phyloP scores from a whole-genome alignment of 2,113 vertebrate genomes.

The Cricetomys ansorgei region DNA sequence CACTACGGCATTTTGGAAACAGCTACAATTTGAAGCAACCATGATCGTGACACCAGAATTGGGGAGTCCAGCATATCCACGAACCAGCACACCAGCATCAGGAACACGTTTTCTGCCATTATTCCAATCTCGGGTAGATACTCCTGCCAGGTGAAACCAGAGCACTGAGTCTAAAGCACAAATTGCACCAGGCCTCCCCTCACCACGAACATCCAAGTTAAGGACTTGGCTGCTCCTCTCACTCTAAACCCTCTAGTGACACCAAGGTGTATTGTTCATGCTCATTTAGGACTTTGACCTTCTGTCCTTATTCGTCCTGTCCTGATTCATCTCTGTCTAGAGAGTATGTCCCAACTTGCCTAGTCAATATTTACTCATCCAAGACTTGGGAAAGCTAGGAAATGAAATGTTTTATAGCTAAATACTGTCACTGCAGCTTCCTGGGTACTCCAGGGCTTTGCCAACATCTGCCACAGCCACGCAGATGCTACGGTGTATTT shows the following conservation, averaged over 20 bases:
- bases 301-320: not conserved
- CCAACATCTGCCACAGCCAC: not conserved
- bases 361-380: not conserved
- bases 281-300: not conserved
- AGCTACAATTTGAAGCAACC: not conserved
- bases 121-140: not conserved
- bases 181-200: not conserved
- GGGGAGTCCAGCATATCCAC: not conserved
- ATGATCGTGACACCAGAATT: not conserved
- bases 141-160: not conserved
- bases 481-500: fast-evolving
- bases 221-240: not conserved
- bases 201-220: not conserved
- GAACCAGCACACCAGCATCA: not conserved
- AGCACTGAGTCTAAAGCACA: not conserved
- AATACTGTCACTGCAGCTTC: not conserved
- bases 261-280: not conserved
- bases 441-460: not conserved
- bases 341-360: fast-evolving
- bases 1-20: not conserved
- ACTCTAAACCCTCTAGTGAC: not conserved
- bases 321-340: not conserved
- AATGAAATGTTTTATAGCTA: not conserved
- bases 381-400: not conserved
- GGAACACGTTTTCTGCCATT: not conserved